These are phyloP conservation scores for Marronus borbonicus DNA, from an alignment of 2,888 invertebrate species.

Conservation along the genomic window DNA sequence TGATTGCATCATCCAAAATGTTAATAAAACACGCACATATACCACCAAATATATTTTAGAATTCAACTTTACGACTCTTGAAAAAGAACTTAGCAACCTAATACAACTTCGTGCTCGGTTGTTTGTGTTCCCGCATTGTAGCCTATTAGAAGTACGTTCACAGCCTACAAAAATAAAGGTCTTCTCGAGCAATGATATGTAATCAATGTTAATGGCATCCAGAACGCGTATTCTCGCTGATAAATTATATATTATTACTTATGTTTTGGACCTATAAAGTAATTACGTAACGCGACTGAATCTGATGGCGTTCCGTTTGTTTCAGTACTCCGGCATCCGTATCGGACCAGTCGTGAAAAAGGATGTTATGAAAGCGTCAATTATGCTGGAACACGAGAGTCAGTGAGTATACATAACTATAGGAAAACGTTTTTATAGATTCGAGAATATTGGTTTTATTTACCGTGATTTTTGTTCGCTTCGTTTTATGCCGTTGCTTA, in stretches of 20 bases:
- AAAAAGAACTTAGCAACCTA: too few species aligned
- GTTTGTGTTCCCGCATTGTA: background rate
- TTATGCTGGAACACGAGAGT: constrained; percentile 98
- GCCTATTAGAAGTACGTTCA: background rate
- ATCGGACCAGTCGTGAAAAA: constrained; percentile 99
- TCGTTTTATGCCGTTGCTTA: background rate
- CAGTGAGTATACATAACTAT: constrained; percentile 78
- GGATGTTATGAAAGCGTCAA: constrained; percentile 99
- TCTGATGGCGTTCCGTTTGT: constrained; percentile 62
- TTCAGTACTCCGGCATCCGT: constrained; percentile 96
- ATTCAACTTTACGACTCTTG: too few species aligned
- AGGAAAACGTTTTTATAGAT: constrained; percentile 1
- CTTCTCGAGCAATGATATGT: background rate
- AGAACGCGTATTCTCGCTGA: background rate
- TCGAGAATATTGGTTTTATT: constrained; percentile 17
- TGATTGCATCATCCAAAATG: too few species aligned
- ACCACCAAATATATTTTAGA: too few species aligned
- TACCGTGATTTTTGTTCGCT: background rate
- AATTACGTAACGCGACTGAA: constrained; percentile 28
- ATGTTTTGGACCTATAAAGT: background rate
- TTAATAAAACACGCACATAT: too few species aligned
- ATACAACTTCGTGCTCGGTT: background rate
- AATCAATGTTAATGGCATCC: constrained; percentile 5
- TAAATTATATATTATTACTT: constrained; percentile 6
- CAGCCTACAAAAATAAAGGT: background rate